Base-by-base conservation (phyloP, 2,797 vertebrate genomes). In the Channa striata region DNA sequence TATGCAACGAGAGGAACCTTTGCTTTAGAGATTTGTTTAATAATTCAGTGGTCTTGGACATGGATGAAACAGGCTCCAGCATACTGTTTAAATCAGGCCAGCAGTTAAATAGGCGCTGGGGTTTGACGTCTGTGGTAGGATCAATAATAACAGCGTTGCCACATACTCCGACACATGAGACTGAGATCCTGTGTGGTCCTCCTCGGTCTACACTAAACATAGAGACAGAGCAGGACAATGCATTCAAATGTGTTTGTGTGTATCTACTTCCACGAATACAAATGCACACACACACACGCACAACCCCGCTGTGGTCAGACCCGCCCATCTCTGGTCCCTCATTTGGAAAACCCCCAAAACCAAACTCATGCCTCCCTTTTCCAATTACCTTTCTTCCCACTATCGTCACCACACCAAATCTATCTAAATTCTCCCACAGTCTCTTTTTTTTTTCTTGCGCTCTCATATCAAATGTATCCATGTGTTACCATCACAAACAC, bases 1-100 rank as follows among this genome's bases (percentile, higher is more conserved):
- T 78, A 77, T 52, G 75, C 78, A 83, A 72, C 87, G 78, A 81
- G 68, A 85, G 71, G 62, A 84, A 84, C 86, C 87, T 84, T 89
- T 80, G 68, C 77, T 87, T 86, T 71, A 70, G 81, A 82, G 80
- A 84, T 78, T 90, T 83, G 85, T 92, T 93, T 91, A 91, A 93
- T 93, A 92, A 93, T 91, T 90, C 88, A 89, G 81, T 37, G 85
- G 83, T 72, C 70, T 88, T 92, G 91, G 91, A 88, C 89, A 60
- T 53, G 82, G 91, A 92, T 92, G 89, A 93, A 92, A 91, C 84
- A 17, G 79, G 48, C 81, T 65, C 59, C 66, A 57, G 82, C 92
- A 92, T 91, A 90, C 90, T 93, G 92, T 93, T 93, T 90, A 63
- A 91, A 94, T 94, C 91, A 92, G 83, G 70, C 71, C 72, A 47